phyloP scores from a whole-genome alignment of 2,888 invertebrate genomes.

The Lordiphosa andalusiaca region DNA sequence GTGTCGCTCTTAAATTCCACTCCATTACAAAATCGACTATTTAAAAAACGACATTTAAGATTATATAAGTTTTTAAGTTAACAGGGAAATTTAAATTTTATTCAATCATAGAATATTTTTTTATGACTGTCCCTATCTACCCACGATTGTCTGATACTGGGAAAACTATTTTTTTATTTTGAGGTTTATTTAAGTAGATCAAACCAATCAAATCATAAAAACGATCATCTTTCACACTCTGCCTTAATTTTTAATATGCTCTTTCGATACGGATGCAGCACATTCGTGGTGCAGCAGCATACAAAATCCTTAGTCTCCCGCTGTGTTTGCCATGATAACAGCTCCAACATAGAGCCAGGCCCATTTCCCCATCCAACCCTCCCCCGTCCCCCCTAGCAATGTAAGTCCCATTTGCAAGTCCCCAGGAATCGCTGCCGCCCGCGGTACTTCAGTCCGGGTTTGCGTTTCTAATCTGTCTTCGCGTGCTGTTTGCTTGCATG shows the following conservation, averaged over 20 bases:
- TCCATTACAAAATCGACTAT: no score
- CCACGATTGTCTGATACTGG: no score
- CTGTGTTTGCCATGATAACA: slow-evolving; percentile 64
- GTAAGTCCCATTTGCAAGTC: slow-evolving; percentile 1
- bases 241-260: slow-evolving; percentile 19
- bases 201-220: not conserved
- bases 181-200: no score
- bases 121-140: no score
- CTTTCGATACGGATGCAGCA: slow-evolving; percentile 19
- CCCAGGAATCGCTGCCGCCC: slow-evolving; percentile 25
- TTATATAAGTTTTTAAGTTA: no score
- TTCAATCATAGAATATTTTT: no score
- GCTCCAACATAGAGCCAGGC: slow-evolving; percentile 11
- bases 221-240: not conserved
- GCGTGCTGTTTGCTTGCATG: slow-evolving; percentile 69
- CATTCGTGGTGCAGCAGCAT: slow-evolving; percentile 16
- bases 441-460: slow-evolving; percentile 31
- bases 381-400: not conserved
- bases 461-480: slow-evolving; percentile 70
- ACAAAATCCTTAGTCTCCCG: slow-evolving; percentile 38
- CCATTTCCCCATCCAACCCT: not conserved
- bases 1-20: no score
- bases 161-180: no score
- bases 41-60: no score
- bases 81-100: no score